A percentile compares a stretch with the other conserved stretches of the same genome.
These are phyloP conservation scores for Sander lucioperca DNA, from an alignment of 2,113 vertebrate genomes.

Conservation along the genomic window DNA sequence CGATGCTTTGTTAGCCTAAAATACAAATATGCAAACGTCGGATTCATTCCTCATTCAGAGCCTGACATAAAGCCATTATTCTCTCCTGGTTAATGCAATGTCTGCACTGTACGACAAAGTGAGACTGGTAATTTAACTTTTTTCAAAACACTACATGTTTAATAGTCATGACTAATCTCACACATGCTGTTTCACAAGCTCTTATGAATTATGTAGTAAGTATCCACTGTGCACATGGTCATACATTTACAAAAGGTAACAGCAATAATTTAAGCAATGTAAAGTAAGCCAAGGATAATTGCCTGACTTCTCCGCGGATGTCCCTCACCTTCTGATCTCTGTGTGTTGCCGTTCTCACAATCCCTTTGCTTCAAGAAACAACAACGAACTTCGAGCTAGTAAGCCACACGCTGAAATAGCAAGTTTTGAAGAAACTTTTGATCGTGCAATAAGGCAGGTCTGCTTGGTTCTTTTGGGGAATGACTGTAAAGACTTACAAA, in stretches of 20 bases:
- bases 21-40: constrained; percentile 30
- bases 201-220: constrained; percentile 29
- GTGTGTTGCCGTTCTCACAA: too few species aligned
- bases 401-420: too few species aligned
- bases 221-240: constrained; percentile 10
- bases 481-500: too few species aligned
- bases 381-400: too few species aligned
- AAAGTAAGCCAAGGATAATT: background rate
- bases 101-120: constrained; percentile 15
- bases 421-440: too few species aligned
- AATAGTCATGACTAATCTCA: constrained; percentile 36
- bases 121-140: constrained; percentile 19
- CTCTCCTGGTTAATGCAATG: constrained; percentile 24
- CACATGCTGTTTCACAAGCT: constrained; percentile 25
- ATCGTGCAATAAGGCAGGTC: too few species aligned
- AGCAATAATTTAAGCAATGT: constrained; percentile 4
- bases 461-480: too few species aligned
- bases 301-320: too few species aligned
- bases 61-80: constrained; percentile 27
- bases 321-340: too few species aligned
- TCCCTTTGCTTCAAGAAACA: too few species aligned
- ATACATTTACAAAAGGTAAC: constrained; percentile 8
- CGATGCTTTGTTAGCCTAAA: constrained; percentile 16
- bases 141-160: constrained; percentile 25
- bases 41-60: constrained; percentile 36